These are phyloP conservation scores for Gila orcuttii DNA, from an alignment of 2,113 vertebrate genomes.

Conservation along the genomic window DNA sequence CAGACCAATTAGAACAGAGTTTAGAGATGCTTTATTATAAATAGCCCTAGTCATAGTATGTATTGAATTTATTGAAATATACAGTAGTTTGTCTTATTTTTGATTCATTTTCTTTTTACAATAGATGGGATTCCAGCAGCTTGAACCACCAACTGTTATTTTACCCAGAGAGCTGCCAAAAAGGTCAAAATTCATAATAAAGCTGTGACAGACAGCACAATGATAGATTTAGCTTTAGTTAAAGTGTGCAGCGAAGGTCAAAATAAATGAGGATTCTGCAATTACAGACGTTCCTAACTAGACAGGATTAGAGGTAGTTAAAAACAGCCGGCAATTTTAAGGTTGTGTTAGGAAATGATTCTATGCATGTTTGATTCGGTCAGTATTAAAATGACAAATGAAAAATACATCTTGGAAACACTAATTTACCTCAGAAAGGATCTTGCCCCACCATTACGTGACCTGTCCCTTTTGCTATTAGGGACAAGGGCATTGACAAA, in stretches of 20 bases:
- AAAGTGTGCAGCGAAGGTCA: not conserved
- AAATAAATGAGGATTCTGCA: not conserved
- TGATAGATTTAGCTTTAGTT: slow-evolving; percentile 3
- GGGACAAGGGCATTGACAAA: slow-evolving; percentile 26
- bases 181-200: slow-evolving; percentile 25
- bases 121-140: not conserved
- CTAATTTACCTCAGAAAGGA: not conserved
- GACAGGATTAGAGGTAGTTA: not conserved
- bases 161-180: slow-evolving; percentile 8
- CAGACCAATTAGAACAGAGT: not conserved
- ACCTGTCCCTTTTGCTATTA: slow-evolving; percentile 30
- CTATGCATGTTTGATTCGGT: not conserved
- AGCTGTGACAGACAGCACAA: not conserved
- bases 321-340: not conserved
- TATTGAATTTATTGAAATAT: not conserved
- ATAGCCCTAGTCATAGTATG: not conserved
- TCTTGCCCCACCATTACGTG: slow-evolving; percentile 53
- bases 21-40: not conserved
- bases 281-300: not conserved
- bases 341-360: not conserved
- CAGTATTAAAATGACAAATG: not conserved
- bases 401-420: not conserved
- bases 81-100: not conserved
- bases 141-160: slow-evolving; percentile 22
- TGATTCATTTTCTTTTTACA: slow-evolving; percentile 11